A percentile compares a stretch with the other conserved stretches of the same genome.
Conservation (phyloP, 1,140 invertebrate species). For the Brachionus sp. region DNA sequence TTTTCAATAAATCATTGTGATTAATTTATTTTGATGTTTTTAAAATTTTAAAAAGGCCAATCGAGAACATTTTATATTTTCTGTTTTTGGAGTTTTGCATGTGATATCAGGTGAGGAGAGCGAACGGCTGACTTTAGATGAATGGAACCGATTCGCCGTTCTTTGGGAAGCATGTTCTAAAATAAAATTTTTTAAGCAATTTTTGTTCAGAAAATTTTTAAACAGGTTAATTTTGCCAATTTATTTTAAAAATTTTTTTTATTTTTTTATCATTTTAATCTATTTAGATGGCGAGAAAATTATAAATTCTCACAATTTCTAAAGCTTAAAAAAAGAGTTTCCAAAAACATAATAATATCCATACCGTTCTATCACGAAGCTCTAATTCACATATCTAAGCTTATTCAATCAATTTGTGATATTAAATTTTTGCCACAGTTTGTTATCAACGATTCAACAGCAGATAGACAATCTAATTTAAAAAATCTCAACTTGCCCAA, state of each 20-base stretch:
- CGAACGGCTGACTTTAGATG: conserved; percentile 26
- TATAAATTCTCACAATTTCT: conserved; percentile 25
- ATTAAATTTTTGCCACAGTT: conserved; percentile 5
- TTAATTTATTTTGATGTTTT: neutral
- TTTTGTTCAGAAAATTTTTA: conserved; percentile 24
- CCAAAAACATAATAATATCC: neutral
- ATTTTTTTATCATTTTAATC: no score
- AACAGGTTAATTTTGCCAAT: neutral
- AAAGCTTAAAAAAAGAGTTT: conserved; percentile 17
- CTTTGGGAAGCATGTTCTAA: conserved; percentile 42
- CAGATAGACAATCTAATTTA: neutral
- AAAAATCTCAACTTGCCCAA: neutral
- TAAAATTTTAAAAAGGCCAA: neutral
- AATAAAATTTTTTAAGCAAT: conserved; percentile 43
- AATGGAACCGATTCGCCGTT: conserved; percentile 39
- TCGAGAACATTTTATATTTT: conserved; percentile 36
- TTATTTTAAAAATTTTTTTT: neutral
- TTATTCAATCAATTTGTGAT: conserved; percentile 5
- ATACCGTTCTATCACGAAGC: conserved; percentile 10
- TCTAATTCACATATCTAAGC: neutral
- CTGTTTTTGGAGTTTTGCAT: conserved; percentile 34
- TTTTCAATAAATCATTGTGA: no score
- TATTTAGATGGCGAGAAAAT: neutral
- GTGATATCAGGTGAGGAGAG: conserved; percentile 29
- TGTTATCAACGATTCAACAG: neutral